Percentiles rank a stretch among this genome's conserved stretches.
Evolutionary conservation across 2,797 vertebrate species (phyloP).

Genomic region (Nothura maculosa): DNA sequence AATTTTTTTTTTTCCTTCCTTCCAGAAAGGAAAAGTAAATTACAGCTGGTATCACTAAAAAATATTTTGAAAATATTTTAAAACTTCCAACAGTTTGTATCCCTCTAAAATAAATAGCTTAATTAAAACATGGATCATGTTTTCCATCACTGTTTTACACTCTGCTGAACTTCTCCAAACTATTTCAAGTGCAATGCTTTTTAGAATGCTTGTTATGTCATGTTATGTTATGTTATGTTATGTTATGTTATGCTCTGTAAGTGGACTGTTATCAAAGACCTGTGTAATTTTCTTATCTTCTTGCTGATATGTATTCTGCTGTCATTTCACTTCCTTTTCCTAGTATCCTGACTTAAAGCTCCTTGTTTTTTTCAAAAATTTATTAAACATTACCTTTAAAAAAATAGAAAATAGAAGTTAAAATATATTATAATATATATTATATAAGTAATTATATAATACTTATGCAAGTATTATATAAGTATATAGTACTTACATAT

Average conservation of each 20-base stretch:
- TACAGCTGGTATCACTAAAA: not conserved
- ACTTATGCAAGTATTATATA: too few species aligned
- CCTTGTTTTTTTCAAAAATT: not conserved
- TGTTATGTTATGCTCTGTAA: not conserved
- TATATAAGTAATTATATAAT: too few species aligned
- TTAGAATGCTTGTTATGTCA: not conserved
- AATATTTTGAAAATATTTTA: not conserved
- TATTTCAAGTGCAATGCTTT: not conserved
- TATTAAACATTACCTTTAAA: not conserved
- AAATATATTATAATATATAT: too few species aligned
- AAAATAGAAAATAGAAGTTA: not conserved
- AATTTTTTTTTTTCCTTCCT: not conserved
- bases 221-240: too few species aligned
- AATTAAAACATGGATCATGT: not conserved
- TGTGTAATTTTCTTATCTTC: slow-evolving; percentile 1
- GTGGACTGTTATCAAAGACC: not conserved
- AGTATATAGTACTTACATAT: too few species aligned
- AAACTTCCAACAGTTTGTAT: not conserved
- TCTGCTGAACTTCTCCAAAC: not conserved
- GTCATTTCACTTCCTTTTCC: not conserved
- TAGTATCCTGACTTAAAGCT: not conserved
- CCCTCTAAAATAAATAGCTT: not conserved
- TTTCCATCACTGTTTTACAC: not conserved
- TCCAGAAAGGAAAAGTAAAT: not conserved
- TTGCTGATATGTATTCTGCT: not conserved